These are phyloP conservation scores for Rhagium mordax DNA, from an alignment of 2,888 invertebrate genomes.

Conservation along the genomic window DNA sequence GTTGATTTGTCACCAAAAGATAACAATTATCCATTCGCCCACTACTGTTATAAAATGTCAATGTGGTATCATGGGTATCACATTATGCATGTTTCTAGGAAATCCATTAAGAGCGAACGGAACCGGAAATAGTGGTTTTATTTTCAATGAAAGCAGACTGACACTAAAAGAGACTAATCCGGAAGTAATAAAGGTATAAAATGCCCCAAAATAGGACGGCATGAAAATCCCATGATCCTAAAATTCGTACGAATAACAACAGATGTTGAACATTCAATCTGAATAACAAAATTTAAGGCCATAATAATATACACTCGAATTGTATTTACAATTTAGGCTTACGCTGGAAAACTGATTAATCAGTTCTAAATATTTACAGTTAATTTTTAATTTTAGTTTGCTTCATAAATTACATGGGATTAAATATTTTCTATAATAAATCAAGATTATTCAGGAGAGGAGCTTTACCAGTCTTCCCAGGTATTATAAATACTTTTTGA, in stretches of 20 bases:
- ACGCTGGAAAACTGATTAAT: not conserved
- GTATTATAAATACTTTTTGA: not conserved
- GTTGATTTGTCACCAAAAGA: not conserved
- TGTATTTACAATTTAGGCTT: not conserved
- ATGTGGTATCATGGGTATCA: constrained; percentile 4
- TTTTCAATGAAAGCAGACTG: constrained; percentile 38
- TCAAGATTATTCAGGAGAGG: too few relatives aligned
- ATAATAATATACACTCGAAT: not conserved
- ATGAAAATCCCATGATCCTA: constrained; percentile 9
- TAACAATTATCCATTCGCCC: not conserved
- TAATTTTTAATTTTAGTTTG: not conserved
- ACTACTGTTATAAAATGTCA: not conserved
- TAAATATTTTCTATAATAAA: not conserved
- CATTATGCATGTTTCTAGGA: not conserved
- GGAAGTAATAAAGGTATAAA: constrained; percentile 55
- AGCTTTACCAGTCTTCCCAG: too few relatives aligned
- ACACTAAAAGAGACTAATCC: constrained; percentile 48
- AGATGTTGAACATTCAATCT: constrained; percentile 21
- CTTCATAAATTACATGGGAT: not conserved
- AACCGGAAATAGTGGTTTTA: constrained; percentile 30
- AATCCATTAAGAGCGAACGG: constrained; percentile 10
- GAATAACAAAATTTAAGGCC: not conserved
- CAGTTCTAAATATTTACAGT: not conserved
- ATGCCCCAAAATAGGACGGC: constrained; percentile 39
- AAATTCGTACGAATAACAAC: constrained; percentile 15